These are phyloP conservation scores for Megalopta genalis DNA, from an alignment of 1,140 invertebrate genomes.

Conservation along the genomic window DNA sequence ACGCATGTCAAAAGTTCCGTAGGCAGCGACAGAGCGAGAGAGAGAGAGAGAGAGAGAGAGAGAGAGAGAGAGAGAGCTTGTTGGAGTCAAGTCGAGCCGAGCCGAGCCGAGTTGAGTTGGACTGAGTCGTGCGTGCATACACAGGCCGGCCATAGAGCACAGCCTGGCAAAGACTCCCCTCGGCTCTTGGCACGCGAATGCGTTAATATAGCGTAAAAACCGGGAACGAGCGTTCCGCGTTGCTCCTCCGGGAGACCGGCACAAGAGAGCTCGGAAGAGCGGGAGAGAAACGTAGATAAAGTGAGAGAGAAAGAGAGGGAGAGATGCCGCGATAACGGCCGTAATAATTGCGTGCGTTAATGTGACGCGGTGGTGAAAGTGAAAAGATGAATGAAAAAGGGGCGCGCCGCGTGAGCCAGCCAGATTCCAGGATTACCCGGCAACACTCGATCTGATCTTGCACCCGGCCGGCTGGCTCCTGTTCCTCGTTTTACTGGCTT, in stretches of 20 bases:
- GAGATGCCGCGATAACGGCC: slow-evolving; percentile 21
- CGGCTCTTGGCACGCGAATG: slow-evolving; percentile 20
- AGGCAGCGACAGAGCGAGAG: background rate
- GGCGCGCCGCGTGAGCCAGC: background rate
- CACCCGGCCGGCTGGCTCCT: background rate
- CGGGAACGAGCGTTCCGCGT: background rate
- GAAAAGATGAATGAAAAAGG: slow-evolving; percentile 17
- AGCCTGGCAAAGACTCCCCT: background rate
- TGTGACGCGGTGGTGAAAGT: slow-evolving; percentile 5
- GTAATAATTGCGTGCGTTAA: slow-evolving; percentile 38
- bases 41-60: too few relatives aligned
- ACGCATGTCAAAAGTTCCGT: slow-evolving; percentile 58
- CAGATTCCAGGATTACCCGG: background rate
- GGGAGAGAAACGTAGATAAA: too few relatives aligned
- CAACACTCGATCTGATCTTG: background rate
- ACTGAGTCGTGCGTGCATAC: background rate
- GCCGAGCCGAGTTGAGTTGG: background rate
- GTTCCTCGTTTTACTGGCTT: background rate
- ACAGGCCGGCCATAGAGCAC: background rate
- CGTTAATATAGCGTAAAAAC: slow-evolving; percentile 38
- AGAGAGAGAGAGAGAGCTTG: background rate
- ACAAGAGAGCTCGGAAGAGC: too few relatives aligned
- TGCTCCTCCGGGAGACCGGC: background rate
- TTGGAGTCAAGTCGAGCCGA: background rate
- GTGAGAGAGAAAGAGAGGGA: too few relatives aligned